Percentiles rank a stretch among this genome's conserved stretches.
These are phyloP conservation scores for Synergus gifuensis DNA, from an alignment of 2,888 invertebrate genomes.

Conservation along the genomic window DNA sequence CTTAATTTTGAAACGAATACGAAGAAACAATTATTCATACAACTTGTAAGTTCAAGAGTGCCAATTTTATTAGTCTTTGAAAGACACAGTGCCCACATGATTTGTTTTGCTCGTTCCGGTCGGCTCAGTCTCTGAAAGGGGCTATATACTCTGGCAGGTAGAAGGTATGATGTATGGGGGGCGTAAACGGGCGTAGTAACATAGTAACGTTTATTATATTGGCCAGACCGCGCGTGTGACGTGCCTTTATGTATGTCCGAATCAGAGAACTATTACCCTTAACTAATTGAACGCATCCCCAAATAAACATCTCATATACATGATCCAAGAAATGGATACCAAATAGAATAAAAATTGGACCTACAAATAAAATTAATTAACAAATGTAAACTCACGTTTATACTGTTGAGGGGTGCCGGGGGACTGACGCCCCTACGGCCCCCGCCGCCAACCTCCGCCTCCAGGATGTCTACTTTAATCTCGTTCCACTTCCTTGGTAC, in stretches of 20 bases:
- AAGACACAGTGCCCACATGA: constrained; percentile 40
- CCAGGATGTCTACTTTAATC: constrained; percentile 69
- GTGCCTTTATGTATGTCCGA: constrained; percentile 51
- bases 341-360: not conserved
- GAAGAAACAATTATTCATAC: constrained; percentile 32
- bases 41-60: constrained; percentile 28
- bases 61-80: constrained; percentile 38
- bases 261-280: constrained; percentile 40
- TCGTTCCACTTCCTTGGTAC: constrained; percentile 15
- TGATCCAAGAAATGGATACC: not conserved
- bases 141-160: constrained; percentile 61
- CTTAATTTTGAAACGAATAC: not conserved
- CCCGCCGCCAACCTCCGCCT: constrained; percentile 74
- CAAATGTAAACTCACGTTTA: constrained; percentile 70
- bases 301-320: constrained; percentile 14
- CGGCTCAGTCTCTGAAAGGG: constrained; percentile 50
- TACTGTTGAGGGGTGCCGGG: constrained; percentile 70
- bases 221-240: constrained; percentile 60
- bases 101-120: constrained; percentile 35
- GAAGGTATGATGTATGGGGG: constrained; percentile 70
- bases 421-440: constrained; percentile 75
- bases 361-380: not conserved
- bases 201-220: constrained; percentile 74
- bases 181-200: constrained; percentile 71
- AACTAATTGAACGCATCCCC: constrained; percentile 18